Percentiles rank a stretch among this genome's conserved stretches.
Conservation (phyloP, 2,113 vertebrate genomes). For the Heptranchias perlo region DNA sequence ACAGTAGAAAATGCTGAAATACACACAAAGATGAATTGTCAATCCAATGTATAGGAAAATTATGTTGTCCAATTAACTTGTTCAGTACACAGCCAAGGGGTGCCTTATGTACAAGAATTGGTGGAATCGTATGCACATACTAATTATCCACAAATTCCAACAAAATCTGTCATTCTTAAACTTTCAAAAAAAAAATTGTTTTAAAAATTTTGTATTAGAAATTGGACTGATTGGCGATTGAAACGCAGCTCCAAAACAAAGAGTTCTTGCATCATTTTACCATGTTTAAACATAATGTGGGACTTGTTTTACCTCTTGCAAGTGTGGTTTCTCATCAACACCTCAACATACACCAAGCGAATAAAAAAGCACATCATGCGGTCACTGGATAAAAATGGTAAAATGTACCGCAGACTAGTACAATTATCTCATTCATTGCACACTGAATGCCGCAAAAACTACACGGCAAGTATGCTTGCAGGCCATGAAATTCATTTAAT, state of each 20-base stretch:
- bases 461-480: background rate
- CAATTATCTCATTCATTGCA: background rate
- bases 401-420: no score
- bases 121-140: background rate
- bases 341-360: background rate
- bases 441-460: background rate
- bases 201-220: background rate
- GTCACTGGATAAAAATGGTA: no score
- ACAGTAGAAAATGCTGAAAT: background rate
- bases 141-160: background rate
- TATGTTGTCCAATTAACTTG: background rate
- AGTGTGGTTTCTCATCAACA: background rate
- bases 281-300: background rate
- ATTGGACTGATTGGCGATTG: no score
- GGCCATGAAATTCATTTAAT: background rate
- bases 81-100: background rate
- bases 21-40: background rate
- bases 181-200: background rate
- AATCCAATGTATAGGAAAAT: background rate
- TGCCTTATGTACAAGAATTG: background rate
- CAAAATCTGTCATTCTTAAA: background rate
- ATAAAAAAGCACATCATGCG: background rate
- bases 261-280: background rate
- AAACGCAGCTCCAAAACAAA: no score
- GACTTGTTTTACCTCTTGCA: background rate